Evolutionary conservation across 1,140 invertebrate genomes (phyloP).

Genomic region (Procambarus clarkii): DNA sequence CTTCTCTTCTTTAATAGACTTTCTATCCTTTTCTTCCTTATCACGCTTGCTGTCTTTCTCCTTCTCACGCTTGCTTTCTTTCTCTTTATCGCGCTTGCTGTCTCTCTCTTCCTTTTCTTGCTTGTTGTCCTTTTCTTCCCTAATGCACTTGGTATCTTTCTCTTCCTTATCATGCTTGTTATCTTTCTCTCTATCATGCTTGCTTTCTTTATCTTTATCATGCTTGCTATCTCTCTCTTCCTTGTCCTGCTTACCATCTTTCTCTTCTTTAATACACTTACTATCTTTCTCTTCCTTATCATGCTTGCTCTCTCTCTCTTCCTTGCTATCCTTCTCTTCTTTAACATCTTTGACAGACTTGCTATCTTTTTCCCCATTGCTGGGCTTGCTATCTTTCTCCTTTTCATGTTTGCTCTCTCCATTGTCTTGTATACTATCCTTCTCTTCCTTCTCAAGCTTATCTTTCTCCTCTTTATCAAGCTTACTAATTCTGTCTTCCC

Average conservation of each 20-base stretch:
- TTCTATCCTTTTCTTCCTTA: not conserved
- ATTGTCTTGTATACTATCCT: not conserved
- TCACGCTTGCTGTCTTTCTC: not conserved
- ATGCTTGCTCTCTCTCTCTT: not conserved
- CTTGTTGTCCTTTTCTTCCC: not conserved
- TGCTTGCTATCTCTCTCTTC: not conserved
- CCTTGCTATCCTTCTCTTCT: not conserved
- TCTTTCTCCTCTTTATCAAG: not conserved
- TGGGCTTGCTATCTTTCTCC: conserved; percentile 20
- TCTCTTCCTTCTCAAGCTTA: not conserved
- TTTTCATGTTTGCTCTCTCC: not conserved
- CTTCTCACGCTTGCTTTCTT: not conserved
- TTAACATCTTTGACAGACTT: not conserved
- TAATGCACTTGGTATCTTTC: not conserved
- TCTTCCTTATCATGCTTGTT: not conserved
- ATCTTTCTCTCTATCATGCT: not conserved
- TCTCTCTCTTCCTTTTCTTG: not conserved
- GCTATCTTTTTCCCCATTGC: not conserved
- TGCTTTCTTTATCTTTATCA: not conserved
- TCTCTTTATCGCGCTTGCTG: not conserved
- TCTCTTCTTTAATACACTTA: not conserved
- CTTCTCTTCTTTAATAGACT: not conserved
- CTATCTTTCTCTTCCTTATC: not conserved
- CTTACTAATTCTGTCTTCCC: not conserved
- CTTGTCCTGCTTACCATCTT: not conserved